Evolutionary conservation across 2,888 invertebrate species (phyloP).

Genomic region (Chrysina gloriosa): DNA sequence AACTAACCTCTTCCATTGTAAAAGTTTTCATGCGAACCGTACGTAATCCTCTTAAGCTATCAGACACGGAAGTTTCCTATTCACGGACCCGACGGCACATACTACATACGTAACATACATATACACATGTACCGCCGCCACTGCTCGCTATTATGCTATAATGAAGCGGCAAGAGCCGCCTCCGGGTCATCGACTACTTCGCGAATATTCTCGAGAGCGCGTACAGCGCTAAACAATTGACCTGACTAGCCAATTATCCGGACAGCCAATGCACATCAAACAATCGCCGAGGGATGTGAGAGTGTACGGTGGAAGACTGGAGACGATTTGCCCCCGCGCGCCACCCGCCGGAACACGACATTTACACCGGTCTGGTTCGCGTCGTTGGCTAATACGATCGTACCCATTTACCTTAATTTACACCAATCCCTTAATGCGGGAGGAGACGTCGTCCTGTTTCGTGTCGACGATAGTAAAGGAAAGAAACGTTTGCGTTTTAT

Average conservation of each 20-base stretch:
- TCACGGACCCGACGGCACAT: neutral
- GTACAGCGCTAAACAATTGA: constrained; percentile 40
- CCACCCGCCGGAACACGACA: neutral
- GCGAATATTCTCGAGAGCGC: constrained; percentile 26
- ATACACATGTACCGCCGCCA: neutral
- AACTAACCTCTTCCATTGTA: neutral
- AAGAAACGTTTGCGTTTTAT: neutral
- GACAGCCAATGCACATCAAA: constrained; percentile 41
- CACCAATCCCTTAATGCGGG: neutral
- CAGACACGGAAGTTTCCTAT: constrained; percentile 22
- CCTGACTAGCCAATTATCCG: constrained; percentile 38
- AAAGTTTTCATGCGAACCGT: constrained; percentile 17
- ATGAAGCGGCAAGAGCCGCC: constrained; percentile 7
- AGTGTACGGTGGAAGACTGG: neutral
- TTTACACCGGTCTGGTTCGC: constrained; percentile 11
- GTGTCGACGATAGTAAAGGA: too few species aligned
- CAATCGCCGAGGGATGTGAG: constrained; percentile 34
- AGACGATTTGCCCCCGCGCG: too few species aligned
- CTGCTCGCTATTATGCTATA: constrained; percentile 5
- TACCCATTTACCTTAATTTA: constrained; percentile 27
- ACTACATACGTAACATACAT: neutral
- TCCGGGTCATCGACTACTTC: constrained; percentile 9
- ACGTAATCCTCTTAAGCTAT: constrained; percentile 34
- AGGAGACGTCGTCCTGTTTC: neutral
- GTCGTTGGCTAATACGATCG: constrained; percentile 12